Base-by-base conservation (phyloP, 30 jellyfish, hydroid and myxozoan species). In the Clytia hemisphaerica region DNA sequence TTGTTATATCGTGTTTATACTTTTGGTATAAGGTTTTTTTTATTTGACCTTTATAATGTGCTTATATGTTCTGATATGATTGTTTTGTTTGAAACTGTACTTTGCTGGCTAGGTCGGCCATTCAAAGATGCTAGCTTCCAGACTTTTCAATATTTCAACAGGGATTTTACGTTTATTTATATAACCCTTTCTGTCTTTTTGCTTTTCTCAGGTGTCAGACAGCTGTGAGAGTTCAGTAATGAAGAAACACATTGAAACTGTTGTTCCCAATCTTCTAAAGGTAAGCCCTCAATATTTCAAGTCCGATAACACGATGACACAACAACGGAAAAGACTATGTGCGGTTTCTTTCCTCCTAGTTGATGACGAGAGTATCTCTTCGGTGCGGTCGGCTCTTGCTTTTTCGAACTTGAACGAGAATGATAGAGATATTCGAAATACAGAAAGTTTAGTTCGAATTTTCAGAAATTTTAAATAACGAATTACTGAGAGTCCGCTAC, bases 191-290 rank as follows among this genome's bases (percentile, higher is more conserved):
- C 18, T 65, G 24, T n/a, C 15, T 53, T 53, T 53, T 53, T 14
- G 24, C 18, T n/a, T 18, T 21, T 0, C 45, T 44, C 38, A 74
- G 86, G 75, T 74, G 6, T 31, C 58, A 25, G 86, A 74, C 33
- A 60, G 44, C 29, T 62, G 83, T 45, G 77, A 60, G 21, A 12
- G 74, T 62, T 47, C 33, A 7, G 46, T 31, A 12, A 3, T 78
- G 77, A 78, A 25, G 28, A 35, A 29, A 18, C 61, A 68, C 22
- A 40, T 78, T 6, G 72, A 66, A 10, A 49, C 42, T 34, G 88
- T 69, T 37, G 61, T 50, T 37, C 49, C 57, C n/a, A 61, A 67
- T 34, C 55, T 78, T 22, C 63, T 78, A 31, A 58, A 50, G 93
- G 93, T 78, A 58, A 48, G 9, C 30, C 0, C 37, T 54, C 7